A percentile compares a stretch with the other conserved stretches of the same genome.
Evolutionary conservation across 2,113 vertebrate genomes (phyloP).

Genomic region (Saccopteryx bilineata): DNA sequence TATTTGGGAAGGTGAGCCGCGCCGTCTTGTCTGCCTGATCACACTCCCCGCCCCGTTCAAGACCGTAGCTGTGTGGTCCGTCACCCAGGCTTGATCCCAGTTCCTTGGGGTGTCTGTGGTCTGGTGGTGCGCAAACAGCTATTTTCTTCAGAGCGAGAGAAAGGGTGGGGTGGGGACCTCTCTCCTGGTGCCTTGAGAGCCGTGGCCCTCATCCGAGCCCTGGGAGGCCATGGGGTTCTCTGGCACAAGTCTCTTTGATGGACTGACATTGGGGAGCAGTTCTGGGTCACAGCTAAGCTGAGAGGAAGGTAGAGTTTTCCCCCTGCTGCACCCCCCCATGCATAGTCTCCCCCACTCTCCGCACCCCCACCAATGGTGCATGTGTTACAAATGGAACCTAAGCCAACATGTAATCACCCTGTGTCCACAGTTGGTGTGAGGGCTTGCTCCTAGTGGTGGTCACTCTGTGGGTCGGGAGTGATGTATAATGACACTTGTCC

Average conservation of each 20-base stretch:
- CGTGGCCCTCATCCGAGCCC: neutral
- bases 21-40: rapidly evolving
- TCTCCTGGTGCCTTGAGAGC: neutral
- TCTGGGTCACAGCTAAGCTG: neutral
- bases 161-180: neutral
- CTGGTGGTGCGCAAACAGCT: neutral
- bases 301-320: too few species aligned
- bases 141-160: neutral
- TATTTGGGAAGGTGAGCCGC: slow-evolving; percentile 95
- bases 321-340: neutral
- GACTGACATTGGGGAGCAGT: neutral
- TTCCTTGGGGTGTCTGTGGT: neutral
- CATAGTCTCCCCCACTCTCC: neutral
- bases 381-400: rapidly evolving
- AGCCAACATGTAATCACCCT: rapidly evolving
- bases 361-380: rapidly evolving
- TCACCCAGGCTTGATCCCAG: neutral
- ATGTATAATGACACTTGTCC: rapidly evolving
- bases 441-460: rapidly evolving
- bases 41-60: neutral
- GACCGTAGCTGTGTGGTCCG: neutral
- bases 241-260: rapidly evolving
- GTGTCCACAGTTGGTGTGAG: rapidly evolving
- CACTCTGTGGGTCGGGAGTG: neutral
- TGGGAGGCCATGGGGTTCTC: neutral